Base-by-base conservation (phyloP, 2,888 invertebrate species). In the Argyra leucocephala region DNA sequence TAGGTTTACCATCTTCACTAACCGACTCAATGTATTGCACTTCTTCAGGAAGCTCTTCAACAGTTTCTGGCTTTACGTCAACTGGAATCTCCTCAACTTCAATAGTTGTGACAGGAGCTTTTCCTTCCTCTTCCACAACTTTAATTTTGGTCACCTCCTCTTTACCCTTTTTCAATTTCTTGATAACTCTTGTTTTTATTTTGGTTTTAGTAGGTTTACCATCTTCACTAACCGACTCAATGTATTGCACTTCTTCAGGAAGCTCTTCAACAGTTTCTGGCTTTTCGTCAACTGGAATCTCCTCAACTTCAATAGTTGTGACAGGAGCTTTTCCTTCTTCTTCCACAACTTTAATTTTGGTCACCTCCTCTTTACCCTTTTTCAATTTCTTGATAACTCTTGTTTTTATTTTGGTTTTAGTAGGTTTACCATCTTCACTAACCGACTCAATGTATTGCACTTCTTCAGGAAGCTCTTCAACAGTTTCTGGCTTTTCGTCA, bases 231-330 rank as follows among this genome's bases (percentile, higher is more conserved):
- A 68, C 23, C 1, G 81, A 66, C 36, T 82, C 82, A 1, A 78
- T 77, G 1, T 82, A 72, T 65, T 76, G 74, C 2, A 80, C 74
- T 66, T 78, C 72, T 72, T 81, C 80, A 1, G 80, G 78, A 63
- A 68, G 60, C 67, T 70, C 67, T 59, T 67, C 76, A 1, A 72
- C 63, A 37, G 68, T 68, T 61, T 69, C 69, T 1, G 70, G 68
- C 48, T 68, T 63, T 31, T 71, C 70, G 3, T 71, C 69, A 18
- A 71, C 9, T 12, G 69, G 68, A 57, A 64, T 63, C 64, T 67
- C 74, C 66, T 71, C 73, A 36, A 73, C 72, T 6, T 71, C 71
- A 0, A 78, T 71, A 0, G 74, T 75, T 0, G 73, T 77, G 18
- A 75, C 74, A 0, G 80, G 79, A 15, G 72, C 68, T 62, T 76